Percentiles rank a stretch among this genome's conserved stretches.
Evolutionary conservation across 2,797 vertebrate genomes (phyloP).

Genomic region (Trichosurus vulpecula): DNA sequence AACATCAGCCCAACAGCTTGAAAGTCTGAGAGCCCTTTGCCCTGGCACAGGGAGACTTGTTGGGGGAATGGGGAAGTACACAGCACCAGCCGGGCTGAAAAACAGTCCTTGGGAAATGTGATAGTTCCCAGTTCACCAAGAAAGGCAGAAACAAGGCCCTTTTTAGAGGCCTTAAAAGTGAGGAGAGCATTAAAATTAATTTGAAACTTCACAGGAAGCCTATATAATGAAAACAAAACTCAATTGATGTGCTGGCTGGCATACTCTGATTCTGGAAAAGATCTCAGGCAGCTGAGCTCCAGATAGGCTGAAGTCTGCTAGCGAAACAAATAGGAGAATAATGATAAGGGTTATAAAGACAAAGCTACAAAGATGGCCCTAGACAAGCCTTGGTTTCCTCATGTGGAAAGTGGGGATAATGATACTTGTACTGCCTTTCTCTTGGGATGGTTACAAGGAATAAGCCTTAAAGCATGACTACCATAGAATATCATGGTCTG

Average conservation of each 20-base stretch:
- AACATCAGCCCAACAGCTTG: not conserved
- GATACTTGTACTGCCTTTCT: not conserved
- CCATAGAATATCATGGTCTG: not conserved
- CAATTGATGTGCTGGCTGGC: constrained; percentile 77
- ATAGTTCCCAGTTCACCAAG: constrained; percentile 76
- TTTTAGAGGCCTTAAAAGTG: constrained; percentile 81
- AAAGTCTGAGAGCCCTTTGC: not conserved
- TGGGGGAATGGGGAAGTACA: not conserved
- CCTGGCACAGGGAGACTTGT: constrained; percentile 1
- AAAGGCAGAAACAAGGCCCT: constrained; percentile 71
- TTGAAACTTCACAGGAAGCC: constrained; percentile 83
- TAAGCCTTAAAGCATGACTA: not conserved
- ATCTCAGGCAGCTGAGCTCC: constrained; percentile 70
- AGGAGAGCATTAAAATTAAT: constrained; percentile 84
- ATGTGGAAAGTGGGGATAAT: not conserved
- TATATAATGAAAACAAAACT: constrained; percentile 83
- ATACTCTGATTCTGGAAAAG: constrained; percentile 74
- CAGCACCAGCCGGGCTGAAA: not conserved
- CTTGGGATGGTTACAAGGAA: not conserved
- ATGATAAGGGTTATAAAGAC: not conserved
- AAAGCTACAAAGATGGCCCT: not conserved
- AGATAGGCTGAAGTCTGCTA: constrained; percentile 69
- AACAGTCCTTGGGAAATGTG: constrained; percentile 64
- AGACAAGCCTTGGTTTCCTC: not conserved
- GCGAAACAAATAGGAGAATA: constrained; percentile 26